Evolutionary conservation across 37 sponge, comb jelly and placozoan genomes (phyloP).

Genomic region (Mnemiopsis leidyi): DNA sequence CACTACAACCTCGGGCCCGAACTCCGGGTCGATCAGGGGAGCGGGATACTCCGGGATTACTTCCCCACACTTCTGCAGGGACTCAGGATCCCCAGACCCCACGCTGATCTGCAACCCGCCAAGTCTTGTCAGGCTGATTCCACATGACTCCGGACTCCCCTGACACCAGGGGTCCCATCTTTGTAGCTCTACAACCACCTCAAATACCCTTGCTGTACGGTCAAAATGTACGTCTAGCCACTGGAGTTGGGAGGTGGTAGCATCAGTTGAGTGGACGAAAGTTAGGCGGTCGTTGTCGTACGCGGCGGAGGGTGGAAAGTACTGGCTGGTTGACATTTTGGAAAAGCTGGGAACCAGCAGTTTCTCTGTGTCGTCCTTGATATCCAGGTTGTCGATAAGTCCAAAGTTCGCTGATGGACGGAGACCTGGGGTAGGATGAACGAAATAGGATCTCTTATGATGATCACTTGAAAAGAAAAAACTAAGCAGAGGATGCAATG

Average conservation of each 20-base stretch:
- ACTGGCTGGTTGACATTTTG: background rate
- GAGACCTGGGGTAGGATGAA: background rate
- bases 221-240: background rate
- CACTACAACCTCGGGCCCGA: background rate
- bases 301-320: background rate
- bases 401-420: background rate
- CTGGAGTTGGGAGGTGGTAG: background rate
- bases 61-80: background rate
- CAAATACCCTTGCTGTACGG: background rate
- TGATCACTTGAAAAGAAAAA: too few relatives aligned
- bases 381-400: too few relatives aligned
- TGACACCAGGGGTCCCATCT: background rate
- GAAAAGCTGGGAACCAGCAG: background rate
- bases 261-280: background rate
- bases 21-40: background rate
- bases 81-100: background rate
- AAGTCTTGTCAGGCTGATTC: background rate
- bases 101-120: background rate
- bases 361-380: background rate
- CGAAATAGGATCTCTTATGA: too few relatives aligned
- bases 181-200: background rate
- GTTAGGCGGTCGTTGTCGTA: background rate
- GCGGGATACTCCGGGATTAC: background rate
- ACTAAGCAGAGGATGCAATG: too few relatives aligned
- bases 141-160: background rate